Evolutionary conservation across 2,113 vertebrate species (phyloP).

Genomic region (Sander vitreus): DNA sequence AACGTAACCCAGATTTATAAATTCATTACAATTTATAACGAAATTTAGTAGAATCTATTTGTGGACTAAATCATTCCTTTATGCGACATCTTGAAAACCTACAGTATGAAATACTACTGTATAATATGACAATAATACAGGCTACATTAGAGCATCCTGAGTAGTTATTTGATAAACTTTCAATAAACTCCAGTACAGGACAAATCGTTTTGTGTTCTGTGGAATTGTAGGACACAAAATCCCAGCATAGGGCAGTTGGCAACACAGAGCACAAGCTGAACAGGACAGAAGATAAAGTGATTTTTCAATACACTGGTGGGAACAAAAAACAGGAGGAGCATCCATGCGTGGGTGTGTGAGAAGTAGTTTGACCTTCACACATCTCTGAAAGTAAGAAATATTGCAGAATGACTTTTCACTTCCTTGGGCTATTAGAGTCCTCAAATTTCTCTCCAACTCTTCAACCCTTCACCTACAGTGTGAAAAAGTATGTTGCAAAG

Average conservation of each 20-base stretch:
- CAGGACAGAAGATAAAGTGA: constrained; percentile 1
- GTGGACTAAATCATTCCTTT: background rate
- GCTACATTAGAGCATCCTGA: background rate
- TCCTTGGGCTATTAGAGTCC: constrained; percentile 61
- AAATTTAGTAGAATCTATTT: background rate
- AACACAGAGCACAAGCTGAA: background rate
- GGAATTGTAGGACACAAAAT: constrained; percentile 2
- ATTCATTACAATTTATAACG: background rate
- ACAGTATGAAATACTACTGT: no score
- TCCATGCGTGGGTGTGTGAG: constrained; percentile 46
- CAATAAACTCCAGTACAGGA: background rate
- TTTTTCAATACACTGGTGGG: background rate
- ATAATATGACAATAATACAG: background rate
- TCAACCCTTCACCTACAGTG: constrained; percentile 49
- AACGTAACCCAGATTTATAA: background rate
- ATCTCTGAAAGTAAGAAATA: constrained; percentile 48
- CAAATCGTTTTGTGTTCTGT: background rate
- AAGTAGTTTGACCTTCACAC: constrained; percentile 65
- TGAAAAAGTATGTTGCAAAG: constrained; percentile 43
- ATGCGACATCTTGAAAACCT: background rate
- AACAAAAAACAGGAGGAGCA: constrained; percentile 18
- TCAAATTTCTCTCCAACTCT: constrained; percentile 60
- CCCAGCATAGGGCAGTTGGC: background rate
- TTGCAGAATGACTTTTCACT: constrained; percentile 49
- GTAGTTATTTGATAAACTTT: background rate